Base-by-base conservation (phyloP, 2,113 vertebrate genomes). In the Equus quagga region DNA sequence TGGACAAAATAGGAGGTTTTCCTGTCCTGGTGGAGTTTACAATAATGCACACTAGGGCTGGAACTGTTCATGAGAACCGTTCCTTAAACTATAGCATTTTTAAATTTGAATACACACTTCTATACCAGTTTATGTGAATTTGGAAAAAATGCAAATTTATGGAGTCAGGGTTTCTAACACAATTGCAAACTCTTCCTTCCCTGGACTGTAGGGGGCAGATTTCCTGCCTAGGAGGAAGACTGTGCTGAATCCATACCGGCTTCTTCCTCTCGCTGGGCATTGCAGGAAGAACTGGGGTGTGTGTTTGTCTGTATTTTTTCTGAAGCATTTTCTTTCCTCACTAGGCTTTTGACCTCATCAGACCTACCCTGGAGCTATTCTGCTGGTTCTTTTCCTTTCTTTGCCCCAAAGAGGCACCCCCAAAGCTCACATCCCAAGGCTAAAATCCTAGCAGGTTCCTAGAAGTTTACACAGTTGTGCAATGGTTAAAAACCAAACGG, bases 401-500 rank as follows among this genome's bases (percentile, higher is more conserved):
- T 70, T 84, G 4, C 3, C 54, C 79, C 46, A 54, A 70, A 84
- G 62, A 82, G 46, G 28, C 1, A 8, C 56, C 41, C 88, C n/a
- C 31, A 41, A 80, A 64, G 46, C 36, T 80, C 51, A 12, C 81
- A 70, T 64, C 86, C 75, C 65, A 87, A 78, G 19, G 41, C 24
- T 19, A 91, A 82, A 79, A 84, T 92, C 94, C 49, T 56, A 62
- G 62, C 64, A 6, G 24, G 36, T 88, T 64, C 46, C 90, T 62
- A 75, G 78, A 93, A 75, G 56, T 79, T 93, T 41, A 54, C 75
- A 69, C 62, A 88, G 33, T 13, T 93, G 76, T 54, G 86, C 33
- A 89, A 58, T 86, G 44, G 92, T 93, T 96, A 96, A 91, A 92
- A 41, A 26, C 28, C 85, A 58, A 91, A 90, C 76, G 72, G 86